Evolutionary conservation across 2,113 vertebrate genomes (phyloP).

Genomic region (Callospermophilus lateralis): DNA sequence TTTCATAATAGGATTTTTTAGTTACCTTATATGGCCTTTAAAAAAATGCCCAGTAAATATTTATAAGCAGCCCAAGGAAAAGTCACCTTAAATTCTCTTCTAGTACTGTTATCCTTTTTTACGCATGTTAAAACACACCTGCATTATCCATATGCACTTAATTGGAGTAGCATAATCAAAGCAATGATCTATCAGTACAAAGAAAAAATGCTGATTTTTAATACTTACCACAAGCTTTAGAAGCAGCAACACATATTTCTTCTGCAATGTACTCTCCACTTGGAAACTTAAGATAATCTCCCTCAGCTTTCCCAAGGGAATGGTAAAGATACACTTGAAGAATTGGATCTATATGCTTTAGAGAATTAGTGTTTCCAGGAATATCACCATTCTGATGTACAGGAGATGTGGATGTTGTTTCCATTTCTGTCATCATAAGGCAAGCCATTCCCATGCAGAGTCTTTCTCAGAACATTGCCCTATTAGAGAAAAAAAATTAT

Average conservation of each 20-base stretch:
- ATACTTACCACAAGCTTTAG: conserved; percentile 95
- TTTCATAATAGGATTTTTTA: background rate
- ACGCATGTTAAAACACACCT: conserved; percentile 24
- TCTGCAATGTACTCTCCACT: conserved; percentile 94
- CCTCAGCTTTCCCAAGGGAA: conserved; percentile 84
- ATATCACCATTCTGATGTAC: conserved; percentile 87
- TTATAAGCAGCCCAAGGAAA: background rate
- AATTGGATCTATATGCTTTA: conserved; percentile 86
- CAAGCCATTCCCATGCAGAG: conserved; percentile 89
- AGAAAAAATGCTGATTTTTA: background rate
- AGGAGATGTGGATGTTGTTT: conserved; percentile 83
- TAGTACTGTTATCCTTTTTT: background rate
- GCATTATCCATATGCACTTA: background rate
- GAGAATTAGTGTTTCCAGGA: conserved; percentile 77
- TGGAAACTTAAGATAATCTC: conserved; percentile 89
- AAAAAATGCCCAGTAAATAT: background rate
- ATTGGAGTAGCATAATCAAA: conserved; percentile 52
- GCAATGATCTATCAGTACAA: background rate
- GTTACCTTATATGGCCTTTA: background rate
- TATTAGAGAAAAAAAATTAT: conserved; percentile 73
- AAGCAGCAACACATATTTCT: conserved; percentile 94
- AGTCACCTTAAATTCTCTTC: conserved; percentile 40
- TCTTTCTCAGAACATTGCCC: conserved; percentile 83
- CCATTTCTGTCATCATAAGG: conserved; percentile 92
- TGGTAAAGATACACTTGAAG: conserved; percentile 94